Percentiles rank a stretch among this genome's conserved stretches.
Conservation (phyloP, 1,140 invertebrate species). For the Tetranychus urticae region DNA sequence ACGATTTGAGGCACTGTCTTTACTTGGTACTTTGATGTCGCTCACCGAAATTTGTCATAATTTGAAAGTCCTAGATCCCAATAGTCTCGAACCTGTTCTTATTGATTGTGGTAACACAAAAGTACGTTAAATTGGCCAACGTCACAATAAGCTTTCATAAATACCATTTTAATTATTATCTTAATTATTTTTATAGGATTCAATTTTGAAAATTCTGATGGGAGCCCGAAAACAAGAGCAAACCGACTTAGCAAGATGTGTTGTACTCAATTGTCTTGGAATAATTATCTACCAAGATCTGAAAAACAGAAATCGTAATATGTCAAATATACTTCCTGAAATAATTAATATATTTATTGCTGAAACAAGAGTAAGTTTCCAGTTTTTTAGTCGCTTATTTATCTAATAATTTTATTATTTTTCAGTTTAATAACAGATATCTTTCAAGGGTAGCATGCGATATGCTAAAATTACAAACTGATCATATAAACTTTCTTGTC, state of each 20-base stretch:
- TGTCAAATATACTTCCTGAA: constrained; percentile 38
- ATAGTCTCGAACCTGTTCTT: constrained; percentile 35
- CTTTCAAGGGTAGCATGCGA: constrained; percentile 71
- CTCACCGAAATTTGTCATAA: constrained; percentile 48
- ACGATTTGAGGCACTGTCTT: constrained; percentile 65
- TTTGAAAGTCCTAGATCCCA: constrained; percentile 55
- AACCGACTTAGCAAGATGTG: constrained; percentile 55
- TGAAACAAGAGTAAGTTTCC: constrained; percentile 41
- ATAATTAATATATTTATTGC: constrained; percentile 62
- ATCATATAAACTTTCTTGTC: constrained; percentile 46
- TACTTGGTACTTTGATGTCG: constrained; percentile 60
- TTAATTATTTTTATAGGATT: background rate
- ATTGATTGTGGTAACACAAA: constrained; percentile 52
- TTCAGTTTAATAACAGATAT: constrained; percentile 50
- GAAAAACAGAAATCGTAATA: constrained; percentile 33
- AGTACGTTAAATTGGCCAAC: constrained; percentile 22
- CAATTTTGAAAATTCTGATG: constrained; percentile 54
- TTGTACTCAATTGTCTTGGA: constrained; percentile 62
- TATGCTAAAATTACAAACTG: constrained; percentile 48
- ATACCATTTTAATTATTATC: background rate
- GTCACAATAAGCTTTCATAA: background rate
- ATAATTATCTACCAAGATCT: constrained; percentile 58
- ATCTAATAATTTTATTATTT: background rate
- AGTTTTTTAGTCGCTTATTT: background rate
- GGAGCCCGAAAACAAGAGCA: constrained; percentile 64